Conservation (phyloP, 2,888 invertebrate species). For the Hydraecia micacea region DNA sequence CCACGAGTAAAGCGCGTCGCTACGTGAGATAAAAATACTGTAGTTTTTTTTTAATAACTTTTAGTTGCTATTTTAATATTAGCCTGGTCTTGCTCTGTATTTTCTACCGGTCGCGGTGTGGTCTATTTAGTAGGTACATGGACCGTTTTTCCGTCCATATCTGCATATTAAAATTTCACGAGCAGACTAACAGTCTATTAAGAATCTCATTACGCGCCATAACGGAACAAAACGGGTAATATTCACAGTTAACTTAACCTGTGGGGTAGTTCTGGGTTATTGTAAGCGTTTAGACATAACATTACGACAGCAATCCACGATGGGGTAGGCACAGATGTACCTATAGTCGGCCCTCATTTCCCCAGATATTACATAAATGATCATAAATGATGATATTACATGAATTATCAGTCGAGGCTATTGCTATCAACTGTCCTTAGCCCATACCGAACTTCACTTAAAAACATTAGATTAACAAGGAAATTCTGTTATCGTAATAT, state of each 20-base stretch:
- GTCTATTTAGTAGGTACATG: background rate
- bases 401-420: background rate
- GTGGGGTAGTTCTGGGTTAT: conserved; percentile 20
- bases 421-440: background rate
- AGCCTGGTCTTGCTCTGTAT: background rate
- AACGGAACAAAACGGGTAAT: conserved; percentile 34
- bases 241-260: conserved; percentile 54
- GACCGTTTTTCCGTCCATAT: conserved; percentile 27
- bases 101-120: background rate
- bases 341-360: background rate
- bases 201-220: conserved; percentile 33
- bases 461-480: no score
- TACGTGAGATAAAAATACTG: background rate
- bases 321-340: background rate
- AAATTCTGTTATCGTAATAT: no score
- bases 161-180: conserved; percentile 53
- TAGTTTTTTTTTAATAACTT: background rate
- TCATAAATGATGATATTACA: no score
- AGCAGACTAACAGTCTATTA: conserved; percentile 33
- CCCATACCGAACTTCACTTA: background rate
- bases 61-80: background rate
- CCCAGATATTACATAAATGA: background rate
- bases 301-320: background rate
- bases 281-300: conserved; percentile 6
- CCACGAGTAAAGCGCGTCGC: background rate